phyloP scores from a whole-genome alignment of 2,797 vertebrate species.

The Argyrosomus regius region DNA sequence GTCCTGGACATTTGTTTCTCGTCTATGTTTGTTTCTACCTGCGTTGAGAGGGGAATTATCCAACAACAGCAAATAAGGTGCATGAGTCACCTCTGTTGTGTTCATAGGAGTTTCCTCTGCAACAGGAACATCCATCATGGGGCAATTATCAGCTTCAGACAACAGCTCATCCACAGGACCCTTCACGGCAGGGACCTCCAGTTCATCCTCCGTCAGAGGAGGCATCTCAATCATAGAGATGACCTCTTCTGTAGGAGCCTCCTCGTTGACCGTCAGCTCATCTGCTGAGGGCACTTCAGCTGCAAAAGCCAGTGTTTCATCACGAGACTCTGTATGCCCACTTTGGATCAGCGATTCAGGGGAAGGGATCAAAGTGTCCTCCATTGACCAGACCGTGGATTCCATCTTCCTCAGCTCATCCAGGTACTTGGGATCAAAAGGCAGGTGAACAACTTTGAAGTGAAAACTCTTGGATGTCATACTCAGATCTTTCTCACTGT shows the following conservation, averaged over 20 bases:
- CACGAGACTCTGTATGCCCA: slow-evolving; percentile 34
- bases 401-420: slow-evolving; percentile 80
- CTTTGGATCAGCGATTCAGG: slow-evolving; percentile 63
- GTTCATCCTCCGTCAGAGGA: slow-evolving; percentile 23
- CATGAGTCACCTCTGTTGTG: slow-evolving; percentile 11
- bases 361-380: slow-evolving; percentile 74
- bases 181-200: slow-evolving; percentile 8
- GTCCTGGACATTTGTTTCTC: slow-evolving; percentile 32
- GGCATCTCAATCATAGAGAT: slow-evolving; percentile 28
- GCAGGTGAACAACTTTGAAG: slow-evolving; percentile 75
- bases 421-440: slow-evolving; percentile 76
- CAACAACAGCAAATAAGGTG: slow-evolving; percentile 7
- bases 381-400: slow-evolving; percentile 80
- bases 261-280: neutral
- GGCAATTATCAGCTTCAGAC: slow-evolving; percentile 4
- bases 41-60: slow-evolving; percentile 16
- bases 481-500: slow-evolving; percentile 2
- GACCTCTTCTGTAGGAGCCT: slow-evolving; percentile 16
- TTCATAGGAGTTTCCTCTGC: neutral
- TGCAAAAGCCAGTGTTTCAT: slow-evolving; percentile 12
- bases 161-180: neutral
- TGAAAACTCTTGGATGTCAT: slow-evolving; percentile 42
- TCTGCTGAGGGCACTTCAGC: slow-evolving; percentile 31
- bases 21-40: slow-evolving; percentile 23
- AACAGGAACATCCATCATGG: neutral